A percentile compares a stretch with the other conserved stretches of the same genome.
phyloP scores from a whole-genome alignment of 2,113 vertebrate species.

The Leptosomus discolor region DNA sequence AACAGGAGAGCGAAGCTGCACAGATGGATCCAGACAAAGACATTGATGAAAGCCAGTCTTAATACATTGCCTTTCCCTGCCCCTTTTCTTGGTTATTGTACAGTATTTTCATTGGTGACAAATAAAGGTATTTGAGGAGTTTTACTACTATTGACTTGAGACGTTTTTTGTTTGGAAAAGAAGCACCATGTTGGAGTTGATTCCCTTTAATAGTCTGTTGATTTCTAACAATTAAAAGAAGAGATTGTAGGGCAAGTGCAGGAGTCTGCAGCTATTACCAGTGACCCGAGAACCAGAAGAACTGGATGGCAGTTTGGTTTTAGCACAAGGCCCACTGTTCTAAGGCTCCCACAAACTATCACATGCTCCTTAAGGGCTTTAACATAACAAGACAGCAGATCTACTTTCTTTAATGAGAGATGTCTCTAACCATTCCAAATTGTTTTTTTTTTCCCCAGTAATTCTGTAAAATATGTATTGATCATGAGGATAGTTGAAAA shows the following conservation, averaged over 20 bases:
- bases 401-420: not conserved
- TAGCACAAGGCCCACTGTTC: not conserved
- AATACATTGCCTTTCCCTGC: not conserved
- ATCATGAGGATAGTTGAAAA: not conserved
- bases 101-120: conserved; percentile 49
- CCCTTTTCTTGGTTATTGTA: conserved; percentile 22
- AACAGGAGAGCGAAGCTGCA: conserved; percentile 71
- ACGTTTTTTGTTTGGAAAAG: not conserved
- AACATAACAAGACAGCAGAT: not conserved
- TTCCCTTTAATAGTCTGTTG: not conserved
- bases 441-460: not conserved
- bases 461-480: not conserved
- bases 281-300: not conserved
- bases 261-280: not conserved
- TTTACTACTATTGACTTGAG: not conserved
- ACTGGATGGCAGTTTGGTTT: accelerated
- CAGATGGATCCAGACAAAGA: conserved; percentile 69
- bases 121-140: conserved; percentile 49
- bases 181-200: accelerated
- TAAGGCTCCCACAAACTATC: not conserved
- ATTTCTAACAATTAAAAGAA: not conserved
- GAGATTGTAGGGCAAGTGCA: not conserved
- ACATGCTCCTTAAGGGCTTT: too few relatives aligned
- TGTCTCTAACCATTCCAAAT: not conserved
- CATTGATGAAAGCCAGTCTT: conserved; percentile 68